Percentiles rank a stretch among this genome's conserved stretches.
These are phyloP conservation scores for Acanthisitta chloris DNA, from an alignment of 2,113 vertebrate species.

Conservation along the genomic window DNA sequence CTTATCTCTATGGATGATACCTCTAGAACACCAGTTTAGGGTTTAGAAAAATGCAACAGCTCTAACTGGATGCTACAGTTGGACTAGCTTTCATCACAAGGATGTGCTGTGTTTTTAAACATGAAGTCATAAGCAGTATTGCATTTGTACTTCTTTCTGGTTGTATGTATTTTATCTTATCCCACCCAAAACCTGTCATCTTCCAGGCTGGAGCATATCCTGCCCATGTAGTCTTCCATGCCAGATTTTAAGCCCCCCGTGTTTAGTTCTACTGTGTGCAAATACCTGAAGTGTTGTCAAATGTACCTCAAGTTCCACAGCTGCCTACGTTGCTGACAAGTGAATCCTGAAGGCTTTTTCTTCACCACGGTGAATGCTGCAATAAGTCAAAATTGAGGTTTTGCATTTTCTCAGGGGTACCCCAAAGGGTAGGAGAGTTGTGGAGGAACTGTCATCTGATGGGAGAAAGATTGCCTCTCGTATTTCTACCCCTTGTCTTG, in stretches of 20 bases:
- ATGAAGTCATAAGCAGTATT: not conserved
- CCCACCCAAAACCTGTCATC: not conserved
- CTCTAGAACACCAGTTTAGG: not conserved
- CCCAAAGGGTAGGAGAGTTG: not conserved
- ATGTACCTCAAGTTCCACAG: not conserved
- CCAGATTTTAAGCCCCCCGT: not conserved
- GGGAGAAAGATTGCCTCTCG: not conserved
- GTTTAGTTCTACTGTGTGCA: not conserved
- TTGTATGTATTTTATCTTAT: not conserved
- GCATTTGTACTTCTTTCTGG: not conserved
- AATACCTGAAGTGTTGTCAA: not conserved
- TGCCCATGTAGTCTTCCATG: not conserved
- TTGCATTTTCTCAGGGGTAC: not conserved
- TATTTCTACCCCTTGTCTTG: not conserved
- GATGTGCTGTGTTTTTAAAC: not conserved
- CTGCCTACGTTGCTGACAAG: not conserved
- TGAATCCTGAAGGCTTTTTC: not conserved
- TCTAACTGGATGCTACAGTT: not conserved
- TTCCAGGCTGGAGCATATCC: not conserved
- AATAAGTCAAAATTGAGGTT: not conserved
- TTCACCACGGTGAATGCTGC: not conserved
- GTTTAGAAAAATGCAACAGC: not conserved
- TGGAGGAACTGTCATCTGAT: not conserved
- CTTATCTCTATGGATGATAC: not conserved
- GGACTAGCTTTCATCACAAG: not conserved